Base-by-base conservation (phyloP, 2,888 invertebrate genomes). In the Abrostola triplasia region DNA sequence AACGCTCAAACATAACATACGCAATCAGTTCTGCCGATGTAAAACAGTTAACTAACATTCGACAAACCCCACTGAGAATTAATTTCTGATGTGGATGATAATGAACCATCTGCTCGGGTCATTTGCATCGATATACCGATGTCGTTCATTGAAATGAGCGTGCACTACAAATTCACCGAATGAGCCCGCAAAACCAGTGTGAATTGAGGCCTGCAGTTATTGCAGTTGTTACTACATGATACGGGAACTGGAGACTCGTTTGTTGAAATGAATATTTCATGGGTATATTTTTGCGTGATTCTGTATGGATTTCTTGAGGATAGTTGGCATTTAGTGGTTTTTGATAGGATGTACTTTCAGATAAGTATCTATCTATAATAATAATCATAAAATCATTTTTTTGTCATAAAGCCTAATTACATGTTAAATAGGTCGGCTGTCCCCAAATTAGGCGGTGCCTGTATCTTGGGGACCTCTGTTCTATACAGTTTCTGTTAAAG, bases 41-140 rank as follows among this genome's bases (percentile, higher is more conserved):
- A 83, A 86, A 86, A 87, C 85, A 83, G 84, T 86, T 81, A 82
- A 80, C 87, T 83, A 85, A 82, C 83, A 83, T 73, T 78, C 74
- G 50, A 71, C 80, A 66, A 76, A 76, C 71, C 82, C 84, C 84
- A 74, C 71, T 48, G 89, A 84, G 90, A 88, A 90, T 92, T 88
- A 90, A 92, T 92, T 90, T 90, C 86, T 88, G 82, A 91, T 89
- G 85, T 81, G 76, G 84, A 80, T 79, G 85, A 84, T 92, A 92
- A 92, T 92, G 90, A 91, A 87, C 85, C 79, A 80, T 69, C 82
- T 67, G 80, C 67, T 73, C 78, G 77, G 82, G 78, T 86, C 88
- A 87, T 90, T 89, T 88, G 87, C 86, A 83, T 86, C 85, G 87
- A 88, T 90, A 88, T 89, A 88, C 77, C 81, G 84, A 79, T 84